phyloP scores from a whole-genome alignment of 2,888 invertebrate genomes.

The Hypolimnas misippus region DNA sequence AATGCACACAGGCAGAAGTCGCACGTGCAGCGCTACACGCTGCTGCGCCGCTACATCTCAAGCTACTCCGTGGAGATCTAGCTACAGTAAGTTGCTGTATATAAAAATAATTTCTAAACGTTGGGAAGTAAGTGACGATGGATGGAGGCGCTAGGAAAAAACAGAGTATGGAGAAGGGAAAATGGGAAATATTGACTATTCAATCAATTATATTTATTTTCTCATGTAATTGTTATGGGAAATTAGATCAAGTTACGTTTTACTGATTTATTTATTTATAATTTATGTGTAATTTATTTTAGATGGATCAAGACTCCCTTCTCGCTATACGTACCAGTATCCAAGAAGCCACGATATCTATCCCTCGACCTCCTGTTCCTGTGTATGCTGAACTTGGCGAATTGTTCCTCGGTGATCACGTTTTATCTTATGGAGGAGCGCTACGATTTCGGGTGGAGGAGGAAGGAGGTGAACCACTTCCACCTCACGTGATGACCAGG shows the following conservation, averaged over 20 bases:
- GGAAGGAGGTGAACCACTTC: slow-evolving; percentile 84
- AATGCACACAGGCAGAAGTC: slow-evolving; percentile 91
- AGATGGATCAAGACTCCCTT: slow-evolving; percentile 73
- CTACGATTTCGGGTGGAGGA: slow-evolving; percentile 90
- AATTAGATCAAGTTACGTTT: background rate
- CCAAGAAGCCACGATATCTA: slow-evolving; percentile 67
- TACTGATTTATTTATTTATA: background rate
- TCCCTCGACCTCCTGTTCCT: slow-evolving; percentile 84
- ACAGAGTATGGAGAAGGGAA: no score
- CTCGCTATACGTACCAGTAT: slow-evolving; percentile 70
- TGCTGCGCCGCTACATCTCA: slow-evolving; percentile 81
- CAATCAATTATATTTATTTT: no score
- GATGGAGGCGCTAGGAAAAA: no score
- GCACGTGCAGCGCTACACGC: slow-evolving; percentile 92
- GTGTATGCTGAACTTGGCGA: slow-evolving; percentile 93
- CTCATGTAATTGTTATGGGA: no score
- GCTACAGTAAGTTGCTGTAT: slow-evolving; percentile 34
- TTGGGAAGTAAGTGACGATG: no score
- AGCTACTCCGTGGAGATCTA: slow-evolving; percentile 53
- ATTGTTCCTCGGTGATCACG: slow-evolving; percentile 93
- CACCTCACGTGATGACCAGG: slow-evolving; percentile 81
- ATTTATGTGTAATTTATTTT: slow-evolving; percentile 10
- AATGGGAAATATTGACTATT: no score
- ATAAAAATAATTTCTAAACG: no score
- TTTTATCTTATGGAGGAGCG: slow-evolving; percentile 95